Conservation (phyloP, 2,888 invertebrate genomes). For the Ernsta delagoae region DNA sequence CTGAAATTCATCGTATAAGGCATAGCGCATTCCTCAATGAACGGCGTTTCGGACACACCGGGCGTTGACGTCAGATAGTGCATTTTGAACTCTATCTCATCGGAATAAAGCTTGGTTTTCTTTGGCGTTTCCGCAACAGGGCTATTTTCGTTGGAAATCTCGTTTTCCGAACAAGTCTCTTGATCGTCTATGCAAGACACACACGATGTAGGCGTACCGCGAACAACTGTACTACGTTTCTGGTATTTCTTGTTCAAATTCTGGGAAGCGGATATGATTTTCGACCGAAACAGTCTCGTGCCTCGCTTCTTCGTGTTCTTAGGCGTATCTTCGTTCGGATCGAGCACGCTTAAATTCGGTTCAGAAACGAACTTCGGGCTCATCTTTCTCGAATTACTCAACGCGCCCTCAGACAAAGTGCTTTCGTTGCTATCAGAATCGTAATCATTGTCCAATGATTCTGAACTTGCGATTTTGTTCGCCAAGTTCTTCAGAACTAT, state of each 20-base stretch:
- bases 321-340: slow-evolving; percentile 68
- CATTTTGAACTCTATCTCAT: slow-evolving; percentile 55
- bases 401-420: slow-evolving; percentile 74
- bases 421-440: slow-evolving; percentile 79
- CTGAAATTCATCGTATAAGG: slow-evolving; percentile 79
- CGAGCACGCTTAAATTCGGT: slow-evolving; percentile 74
- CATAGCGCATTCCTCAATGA: slow-evolving; percentile 67
- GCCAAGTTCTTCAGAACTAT: slow-evolving; percentile 77
- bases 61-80: slow-evolving; percentile 79
- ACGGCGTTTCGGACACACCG: slow-evolving; percentile 60
- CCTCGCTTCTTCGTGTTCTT: slow-evolving; percentile 71
- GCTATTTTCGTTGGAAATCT: slow-evolving; percentile 50
- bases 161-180: slow-evolving; percentile 63
- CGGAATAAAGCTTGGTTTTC: slow-evolving; percentile 49
- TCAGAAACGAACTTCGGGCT: slow-evolving; percentile 81
- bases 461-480: slow-evolving; percentile 73
- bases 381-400: slow-evolving; percentile 62
- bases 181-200: slow-evolving; percentile 77
- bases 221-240: slow-evolving; percentile 60
- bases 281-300: slow-evolving; percentile 72
- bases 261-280: slow-evolving; percentile 62
- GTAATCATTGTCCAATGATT: slow-evolving; percentile 65
- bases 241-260: slow-evolving; percentile 73
- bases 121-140: slow-evolving; percentile 58
- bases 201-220: slow-evolving; percentile 69